These are phyloP conservation scores for Cololabis saira DNA, from an alignment of 2,113 vertebrate genomes.

Conservation along the genomic window DNA sequence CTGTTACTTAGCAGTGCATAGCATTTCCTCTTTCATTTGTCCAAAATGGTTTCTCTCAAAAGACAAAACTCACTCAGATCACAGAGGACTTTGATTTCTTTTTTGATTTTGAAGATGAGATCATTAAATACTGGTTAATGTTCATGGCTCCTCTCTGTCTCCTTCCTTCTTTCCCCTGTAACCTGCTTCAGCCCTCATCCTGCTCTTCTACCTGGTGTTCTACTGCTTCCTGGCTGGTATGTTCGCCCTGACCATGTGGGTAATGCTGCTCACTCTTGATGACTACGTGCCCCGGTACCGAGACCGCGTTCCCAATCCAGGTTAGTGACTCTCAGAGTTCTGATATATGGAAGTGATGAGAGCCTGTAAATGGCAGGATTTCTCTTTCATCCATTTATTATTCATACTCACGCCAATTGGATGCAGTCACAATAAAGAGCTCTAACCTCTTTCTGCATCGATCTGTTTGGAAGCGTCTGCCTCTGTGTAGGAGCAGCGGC, in stretches of 20 bases:
- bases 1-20: slow-evolving; percentile 6
- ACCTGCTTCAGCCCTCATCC: slow-evolving; percentile 87
- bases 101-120: not conserved
- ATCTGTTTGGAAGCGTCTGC: slow-evolving; percentile 54
- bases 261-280: slow-evolving; percentile 93
- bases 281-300: slow-evolving; percentile 89
- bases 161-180: not conserved
- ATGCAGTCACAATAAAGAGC: slow-evolving; percentile 41
- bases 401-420: slow-evolving; percentile 41
- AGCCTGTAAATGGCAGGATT: slow-evolving; percentile 16
- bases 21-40: slow-evolving; percentile 1
- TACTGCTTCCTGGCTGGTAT: slow-evolving; percentile 96
- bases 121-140: too few relatives aligned
- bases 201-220: slow-evolving; percentile 96
- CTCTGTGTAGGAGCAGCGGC: slow-evolving; percentile 21
- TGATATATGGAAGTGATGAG: not conserved
- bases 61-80: not conserved
- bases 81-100: not conserved
- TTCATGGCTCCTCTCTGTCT: not conserved
- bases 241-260: slow-evolving; percentile 96
- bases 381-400: slow-evolving; percentile 58
- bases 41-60: slow-evolving; percentile 57
- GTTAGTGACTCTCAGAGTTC: slow-evolving; percentile 71
- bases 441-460: slow-evolving; percentile 53
- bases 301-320: slow-evolving; percentile 92